Percentiles rank a stretch among this genome's conserved stretches.
Conservation (phyloP, 2,888 invertebrate genomes). For the Stegophylla sp. region DNA sequence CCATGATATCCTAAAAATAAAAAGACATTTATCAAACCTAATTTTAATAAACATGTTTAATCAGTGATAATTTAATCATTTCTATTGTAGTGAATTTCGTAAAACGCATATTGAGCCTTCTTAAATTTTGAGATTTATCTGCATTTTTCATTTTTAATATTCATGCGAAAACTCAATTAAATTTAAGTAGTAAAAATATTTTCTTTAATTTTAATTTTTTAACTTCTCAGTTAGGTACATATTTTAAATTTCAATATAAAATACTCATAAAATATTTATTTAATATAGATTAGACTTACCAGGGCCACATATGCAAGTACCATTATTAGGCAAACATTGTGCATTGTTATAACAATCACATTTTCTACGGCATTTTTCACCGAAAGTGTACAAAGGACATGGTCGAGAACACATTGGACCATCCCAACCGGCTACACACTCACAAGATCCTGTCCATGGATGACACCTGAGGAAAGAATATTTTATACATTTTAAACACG, state of each 20-base stretch:
- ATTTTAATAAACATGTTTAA: neutral
- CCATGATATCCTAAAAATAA: slow-evolving; percentile 73
- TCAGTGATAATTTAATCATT: too few species aligned
- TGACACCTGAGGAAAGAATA: slow-evolving; percentile 71
- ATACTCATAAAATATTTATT: neutral
- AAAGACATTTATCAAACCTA: neutral
- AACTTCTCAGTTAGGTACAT: neutral
- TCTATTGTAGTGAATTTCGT: too few species aligned
- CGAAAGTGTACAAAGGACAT: slow-evolving; percentile 82
- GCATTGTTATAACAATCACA: slow-evolving; percentile 87
- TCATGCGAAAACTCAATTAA: too few species aligned
- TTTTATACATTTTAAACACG: too few species aligned
- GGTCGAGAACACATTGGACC: slow-evolving; percentile 80
- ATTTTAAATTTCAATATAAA: neutral
- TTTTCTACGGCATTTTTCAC: slow-evolving; percentile 76
- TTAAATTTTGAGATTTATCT: too few species aligned
- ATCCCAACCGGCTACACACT: slow-evolving; percentile 84
- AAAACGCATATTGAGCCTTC: too few species aligned
- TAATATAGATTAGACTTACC: slow-evolving; percentile 63
- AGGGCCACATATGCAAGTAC: slow-evolving; percentile 82
- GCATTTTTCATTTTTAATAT: slow-evolving; percentile 5
- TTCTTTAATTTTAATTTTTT: neutral
- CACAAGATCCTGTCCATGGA: slow-evolving; percentile 81
- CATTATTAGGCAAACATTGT: slow-evolving; percentile 83
- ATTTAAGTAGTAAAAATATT: too few species aligned